Evolutionary conservation across 2,113 vertebrate species (phyloP), one percentile per base, ranked within the genome.

Genomic region (Cyanoramphus novaezelandiae): DNA sequence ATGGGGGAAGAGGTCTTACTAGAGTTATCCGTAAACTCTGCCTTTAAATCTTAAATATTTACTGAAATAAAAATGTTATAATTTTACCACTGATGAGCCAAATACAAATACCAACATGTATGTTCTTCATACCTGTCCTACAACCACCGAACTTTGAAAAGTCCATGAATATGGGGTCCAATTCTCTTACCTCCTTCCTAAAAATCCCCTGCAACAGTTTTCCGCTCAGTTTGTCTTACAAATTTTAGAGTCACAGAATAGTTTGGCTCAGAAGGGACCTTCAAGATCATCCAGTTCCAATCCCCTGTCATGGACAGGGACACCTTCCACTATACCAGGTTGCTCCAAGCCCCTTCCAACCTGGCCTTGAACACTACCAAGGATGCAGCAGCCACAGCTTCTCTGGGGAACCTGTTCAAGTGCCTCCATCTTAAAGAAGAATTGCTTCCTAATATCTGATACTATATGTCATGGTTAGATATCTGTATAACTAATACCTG

Each of bases 221-320:
- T 96, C 69, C 68, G 86, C 17, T 64, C 53, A 84, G 53, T 82
- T 96, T 96, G 92, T 74, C 72, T 88, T 84, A 24, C 7, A 96
- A 95, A 97, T 90, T 67, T 59, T 57, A 57, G 18, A 33, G 31
- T n/a, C 55, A 57, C 13, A 15, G 55, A n/a, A 59, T n/a, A 20
- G 33, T 23, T 59, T 59, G 55, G 33, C 33, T 59, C 33, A 21
- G 55, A 59, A n/a, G 55, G 20, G 33, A 59, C 20, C 33, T 59
- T 59, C 33, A 59, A 59, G 55, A n/a, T 59, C 13, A 59, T n/a
- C 33, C 9, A 57, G 55, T 21, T 57, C 33, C 19, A n/a, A 57
- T 13, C 19, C 12, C 11, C 55, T n/a, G 55, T 3, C 31, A 57
- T 57, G 55, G 31, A 31, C 55, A 57, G 55, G 31, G 18, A 33